Evolutionary conservation across 2,113 vertebrate species (phyloP), one percentile per base, ranked within the genome.

Genomic region (Hyperoodon ampullatus): DNA sequence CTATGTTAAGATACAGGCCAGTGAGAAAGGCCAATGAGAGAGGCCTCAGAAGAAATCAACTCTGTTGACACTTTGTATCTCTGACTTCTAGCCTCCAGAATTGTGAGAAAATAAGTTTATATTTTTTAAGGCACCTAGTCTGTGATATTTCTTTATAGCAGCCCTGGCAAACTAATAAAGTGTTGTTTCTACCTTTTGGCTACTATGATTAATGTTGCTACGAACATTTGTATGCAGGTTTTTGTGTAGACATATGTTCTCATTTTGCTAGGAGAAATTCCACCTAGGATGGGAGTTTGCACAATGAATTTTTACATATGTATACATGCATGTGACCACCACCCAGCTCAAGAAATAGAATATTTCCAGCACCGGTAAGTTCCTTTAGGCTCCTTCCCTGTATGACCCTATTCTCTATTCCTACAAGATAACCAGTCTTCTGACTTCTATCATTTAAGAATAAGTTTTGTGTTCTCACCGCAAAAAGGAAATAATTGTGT

Each of bases 211-310:
- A 53, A 21, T 28, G 42, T 60, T 90, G 71, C 71, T 63, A 35
- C 28, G 21, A 77, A 50, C 58, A 63, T 2, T 44, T 33, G 15
- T 8, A 39, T 53, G 53, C 35, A 74, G 28, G 42, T 18, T 92
- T 92, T 74, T 92, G 42, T 53, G 63, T 83, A n/a, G 78, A 35
- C n/a, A 35, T 55, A 80, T n/a, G 44, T 84, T 93, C 72, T 84
- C 42, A 42, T 58, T 77, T 78, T 26, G 39, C 71, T 80, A 47
- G 18, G 50, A 68, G 39, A 70, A 68, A 87, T 60, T 93, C 28
- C 3, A 60, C 35, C 72, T 87, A 78, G 35, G 39, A 70, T 21
- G 44, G 23, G 50, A n/a, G 21, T 70, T 68, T 81, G 26, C 26
- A 42, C 13, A 23, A 10, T 80, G 24, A 30, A 15, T 58, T 33